Evolutionary conservation across 2,888 invertebrate species (phyloP).

Genomic region (Galeruca laticollis): DNA sequence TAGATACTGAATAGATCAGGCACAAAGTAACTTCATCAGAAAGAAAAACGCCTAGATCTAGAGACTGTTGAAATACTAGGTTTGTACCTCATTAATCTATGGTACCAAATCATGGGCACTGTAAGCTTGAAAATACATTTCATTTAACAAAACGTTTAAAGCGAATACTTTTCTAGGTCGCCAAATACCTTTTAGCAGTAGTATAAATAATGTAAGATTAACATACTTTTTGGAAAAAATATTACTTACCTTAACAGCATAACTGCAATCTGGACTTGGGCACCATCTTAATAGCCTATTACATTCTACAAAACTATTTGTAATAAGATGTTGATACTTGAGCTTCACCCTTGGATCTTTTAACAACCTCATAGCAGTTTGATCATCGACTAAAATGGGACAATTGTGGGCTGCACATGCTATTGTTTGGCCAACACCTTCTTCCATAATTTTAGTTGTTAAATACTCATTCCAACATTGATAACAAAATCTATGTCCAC

Average conservation of each 20-base stretch:
- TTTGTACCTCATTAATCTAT: no score
- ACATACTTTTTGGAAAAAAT: no score
- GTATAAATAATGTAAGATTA: background rate
- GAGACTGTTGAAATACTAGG: no score
- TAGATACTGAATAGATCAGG: no score
- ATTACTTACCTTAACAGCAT: constrained; percentile 80
- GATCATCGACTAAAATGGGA: constrained; percentile 97
- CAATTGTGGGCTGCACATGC: constrained; percentile 97
- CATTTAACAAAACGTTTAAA: no score
- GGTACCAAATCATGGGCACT: no score
- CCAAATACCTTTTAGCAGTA: background rate
- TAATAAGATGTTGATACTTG: constrained; percentile 97
- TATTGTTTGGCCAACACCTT: constrained; percentile 95
- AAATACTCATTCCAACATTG: constrained; percentile 98
- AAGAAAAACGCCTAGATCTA: no score
- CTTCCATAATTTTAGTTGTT: constrained; percentile 98
- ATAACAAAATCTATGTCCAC: constrained; percentile 96
- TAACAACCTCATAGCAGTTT: constrained; percentile 92
- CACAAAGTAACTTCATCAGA: no score
- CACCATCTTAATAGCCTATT: constrained; percentile 98
- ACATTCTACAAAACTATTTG: constrained; percentile 99
- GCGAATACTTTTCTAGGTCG: constrained; percentile 82
- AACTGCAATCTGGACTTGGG: constrained; percentile 97
- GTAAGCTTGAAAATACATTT: no score
- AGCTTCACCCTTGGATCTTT: constrained; percentile 88